A percentile compares a stretch with the other conserved stretches of the same genome.
phyloP scores from a whole-genome alignment of 2,797 vertebrate species.

The Centropyge bicolor region DNA sequence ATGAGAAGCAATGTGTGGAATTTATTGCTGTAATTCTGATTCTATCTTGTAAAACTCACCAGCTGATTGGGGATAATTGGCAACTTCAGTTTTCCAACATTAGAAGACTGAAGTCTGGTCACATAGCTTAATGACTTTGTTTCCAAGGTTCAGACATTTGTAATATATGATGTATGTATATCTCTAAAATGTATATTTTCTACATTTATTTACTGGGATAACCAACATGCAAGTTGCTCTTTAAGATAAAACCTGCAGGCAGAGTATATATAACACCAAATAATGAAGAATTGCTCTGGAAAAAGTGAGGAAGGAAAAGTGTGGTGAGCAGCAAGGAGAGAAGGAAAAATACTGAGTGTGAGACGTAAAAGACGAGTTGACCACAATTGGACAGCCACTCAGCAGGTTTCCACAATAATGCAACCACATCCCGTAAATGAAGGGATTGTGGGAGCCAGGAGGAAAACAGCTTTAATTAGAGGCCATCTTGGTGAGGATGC shows the following conservation, averaged over 20 bases:
- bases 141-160: neutral
- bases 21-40: neutral
- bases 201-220: neutral
- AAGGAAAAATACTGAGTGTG: neutral
- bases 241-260: conserved; percentile 24
- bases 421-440: conserved; percentile 36
- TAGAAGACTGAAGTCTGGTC: no score
- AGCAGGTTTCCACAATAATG: conserved; percentile 49
- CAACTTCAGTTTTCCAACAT: no score
- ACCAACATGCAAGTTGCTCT: neutral
- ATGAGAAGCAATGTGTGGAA: neutral
- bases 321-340: neutral
- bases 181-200: neutral
- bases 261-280: conserved; percentile 5
- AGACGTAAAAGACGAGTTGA: conserved; percentile 32
- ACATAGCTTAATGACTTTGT: no score
- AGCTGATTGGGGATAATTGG: no score
- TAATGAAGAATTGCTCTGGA: neutral
- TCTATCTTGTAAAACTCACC: no score
- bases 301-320: conserved; percentile 16
- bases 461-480: conserved; percentile 55
- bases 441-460: conserved; percentile 21
- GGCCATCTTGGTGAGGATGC: conserved; percentile 3
- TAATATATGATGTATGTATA: neutral
- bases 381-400: conserved; percentile 52